phyloP scores from a whole-genome alignment of 2,113 vertebrate species.

The Pagrus major region DNA sequence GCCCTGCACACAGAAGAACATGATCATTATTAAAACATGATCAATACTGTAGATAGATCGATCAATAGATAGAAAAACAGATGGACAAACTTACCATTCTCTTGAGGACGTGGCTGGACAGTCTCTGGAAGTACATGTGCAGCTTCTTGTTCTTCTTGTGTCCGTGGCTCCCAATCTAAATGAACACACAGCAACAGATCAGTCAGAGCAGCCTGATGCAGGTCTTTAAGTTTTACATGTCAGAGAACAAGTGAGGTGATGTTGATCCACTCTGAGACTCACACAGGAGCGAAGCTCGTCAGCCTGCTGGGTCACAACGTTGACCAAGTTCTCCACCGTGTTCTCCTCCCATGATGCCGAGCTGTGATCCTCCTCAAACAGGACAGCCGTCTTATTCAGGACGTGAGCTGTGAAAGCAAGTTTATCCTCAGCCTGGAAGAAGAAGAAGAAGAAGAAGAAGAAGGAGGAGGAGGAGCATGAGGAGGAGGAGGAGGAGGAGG shows the following conservation, averaged over 20 bases:
- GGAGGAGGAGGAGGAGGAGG: background rate
- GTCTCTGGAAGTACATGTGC: slow-evolving; percentile 67
- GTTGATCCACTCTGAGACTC: background rate
- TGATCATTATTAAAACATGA: background rate
- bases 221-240: no score
- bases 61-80: background rate
- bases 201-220: no score
- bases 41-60: background rate
- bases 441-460: background rate
- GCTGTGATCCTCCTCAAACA: slow-evolving; percentile 65
- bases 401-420: slow-evolving; percentile 62
- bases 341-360: slow-evolving; percentile 69
- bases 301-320: slow-evolving; percentile 49
- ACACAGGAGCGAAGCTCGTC: slow-evolving; percentile 73
- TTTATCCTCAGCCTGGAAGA: slow-evolving; percentile 66
- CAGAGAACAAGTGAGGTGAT: no score
- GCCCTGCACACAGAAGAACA: slow-evolving; percentile 49
- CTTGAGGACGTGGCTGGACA: slow-evolving; percentile 36
- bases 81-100: background rate
- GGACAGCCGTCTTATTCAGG: slow-evolving; percentile 50
- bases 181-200: no score
- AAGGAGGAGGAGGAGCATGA: no score
- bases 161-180: slow-evolving; percentile 15
- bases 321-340: slow-evolving; percentile 61
- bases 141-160: slow-evolving; percentile 65